phyloP scores from a whole-genome alignment of 2,797 vertebrate species.

The Coregonus suidteri region DNA sequence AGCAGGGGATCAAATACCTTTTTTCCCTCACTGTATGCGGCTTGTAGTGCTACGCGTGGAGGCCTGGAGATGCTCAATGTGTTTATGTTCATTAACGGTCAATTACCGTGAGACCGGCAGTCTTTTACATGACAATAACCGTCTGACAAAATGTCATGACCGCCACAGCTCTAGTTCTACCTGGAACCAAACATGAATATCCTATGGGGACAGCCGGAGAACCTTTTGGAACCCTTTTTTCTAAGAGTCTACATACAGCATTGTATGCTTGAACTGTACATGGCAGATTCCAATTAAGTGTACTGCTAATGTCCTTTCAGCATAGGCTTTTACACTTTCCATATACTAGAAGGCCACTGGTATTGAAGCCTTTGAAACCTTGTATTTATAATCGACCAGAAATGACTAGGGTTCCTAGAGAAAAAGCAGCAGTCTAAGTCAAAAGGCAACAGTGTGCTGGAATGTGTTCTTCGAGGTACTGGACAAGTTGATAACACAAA shows the following conservation, averaged over 20 bases:
- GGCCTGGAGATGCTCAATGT: too few species aligned
- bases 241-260: not conserved
- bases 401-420: constrained; percentile 35
- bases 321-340: constrained; percentile 44
- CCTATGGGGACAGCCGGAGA: too few species aligned
- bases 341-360: constrained; percentile 46
- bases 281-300: constrained; percentile 32
- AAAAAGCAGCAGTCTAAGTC: constrained; percentile 32
- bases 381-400: constrained; percentile 51
- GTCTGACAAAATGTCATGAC: too few species aligned
- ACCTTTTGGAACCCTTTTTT: too few species aligned
- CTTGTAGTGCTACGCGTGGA: too few species aligned
- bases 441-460: constrained; percentile 28
- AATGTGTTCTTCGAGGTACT: not conserved
- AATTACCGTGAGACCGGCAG: too few species aligned
- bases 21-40: too few species aligned
- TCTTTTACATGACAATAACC: too few species aligned
- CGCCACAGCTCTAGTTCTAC: too few species aligned
- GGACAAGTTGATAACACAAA: constrained; percentile 36
- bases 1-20: too few species aligned
- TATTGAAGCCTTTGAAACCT: constrained; percentile 45
- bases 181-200: too few species aligned
- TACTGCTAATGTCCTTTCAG: constrained; percentile 54
- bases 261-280: constrained; percentile 29
- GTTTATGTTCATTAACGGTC: too few species aligned